These are phyloP conservation scores for Acanthaster planci DNA, from an alignment of 35 echinoderm and acorn worm species.

Conservation along the genomic window DNA sequence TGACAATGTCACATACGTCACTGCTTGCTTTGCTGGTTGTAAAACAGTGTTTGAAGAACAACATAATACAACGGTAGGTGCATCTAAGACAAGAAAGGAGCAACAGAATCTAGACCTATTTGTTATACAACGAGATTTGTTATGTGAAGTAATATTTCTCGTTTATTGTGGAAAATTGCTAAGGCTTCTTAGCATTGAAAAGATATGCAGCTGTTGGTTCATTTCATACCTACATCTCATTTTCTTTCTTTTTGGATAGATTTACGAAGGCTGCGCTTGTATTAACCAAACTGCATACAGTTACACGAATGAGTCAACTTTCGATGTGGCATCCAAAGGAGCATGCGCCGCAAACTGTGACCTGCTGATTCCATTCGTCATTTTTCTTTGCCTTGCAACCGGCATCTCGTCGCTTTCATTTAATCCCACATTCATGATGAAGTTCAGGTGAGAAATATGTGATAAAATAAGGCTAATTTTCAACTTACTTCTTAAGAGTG, in stretches of 20 bases:
- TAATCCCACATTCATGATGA: not conserved
- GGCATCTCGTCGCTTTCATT: not conserved
- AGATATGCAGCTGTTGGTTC: not conserved
- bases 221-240: not conserved
- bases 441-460: conserved; percentile 3
- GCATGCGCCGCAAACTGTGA: not conserved
- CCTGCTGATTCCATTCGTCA: not conserved
- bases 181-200: not conserved
- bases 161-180: not conserved
- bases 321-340: not conserved
- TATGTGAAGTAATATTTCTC: not conserved
- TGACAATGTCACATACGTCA: conserved; percentile 63
- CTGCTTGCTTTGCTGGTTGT: conserved; percentile 60
- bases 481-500: too few relatives aligned
- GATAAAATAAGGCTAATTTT: too few relatives aligned
- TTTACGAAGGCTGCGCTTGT: conserved; percentile 3
- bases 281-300: not conserved
- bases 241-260: not conserved
- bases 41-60: not conserved
- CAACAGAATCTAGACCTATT: not conserved
- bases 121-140: not conserved
- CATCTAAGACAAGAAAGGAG: not conserved
- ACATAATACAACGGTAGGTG: not conserved
- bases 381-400: not conserved
- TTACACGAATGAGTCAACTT: not conserved